These are phyloP conservation scores for Spodoptera littoralis DNA, from an alignment of 2,888 invertebrate species.

Conservation along the genomic window DNA sequence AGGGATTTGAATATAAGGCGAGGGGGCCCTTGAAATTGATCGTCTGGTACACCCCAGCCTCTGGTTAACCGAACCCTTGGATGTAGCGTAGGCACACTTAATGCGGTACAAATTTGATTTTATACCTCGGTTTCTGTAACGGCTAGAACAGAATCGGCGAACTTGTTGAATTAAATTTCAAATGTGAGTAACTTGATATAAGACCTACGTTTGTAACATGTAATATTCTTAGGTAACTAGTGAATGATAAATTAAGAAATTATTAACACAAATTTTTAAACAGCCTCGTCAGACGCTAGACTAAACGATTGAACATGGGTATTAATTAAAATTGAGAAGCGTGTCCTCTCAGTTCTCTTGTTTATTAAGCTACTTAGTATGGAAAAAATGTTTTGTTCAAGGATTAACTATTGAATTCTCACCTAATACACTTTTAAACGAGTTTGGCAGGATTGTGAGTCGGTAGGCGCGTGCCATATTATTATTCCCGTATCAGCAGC, in stretches of 20 bases:
- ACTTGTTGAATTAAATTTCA: slow-evolving; percentile 52
- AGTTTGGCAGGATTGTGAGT: slow-evolving; percentile 61
- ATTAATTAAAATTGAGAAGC: slow-evolving; percentile 33
- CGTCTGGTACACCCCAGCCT: slow-evolving; percentile 81
- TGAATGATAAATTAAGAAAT: slow-evolving; percentile 12
- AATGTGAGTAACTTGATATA: slow-evolving; percentile 32
- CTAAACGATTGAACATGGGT: slow-evolving; percentile 33
- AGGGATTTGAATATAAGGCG: slow-evolving; percentile 86
- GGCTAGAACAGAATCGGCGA: slow-evolving; percentile 34
- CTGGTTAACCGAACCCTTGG: slow-evolving; percentile 83
- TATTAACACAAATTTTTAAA: slow-evolving; percentile 26
- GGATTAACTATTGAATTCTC: slow-evolving; percentile 44
- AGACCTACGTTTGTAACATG: slow-evolving; percentile 11
- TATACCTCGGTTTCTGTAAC: slow-evolving; percentile 59
- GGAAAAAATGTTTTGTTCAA: slow-evolving; percentile 35
- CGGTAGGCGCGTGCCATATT: slow-evolving; percentile 66
- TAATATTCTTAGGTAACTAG: slow-evolving; percentile 16
- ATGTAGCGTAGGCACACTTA: slow-evolving; percentile 73
- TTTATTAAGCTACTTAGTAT: slow-evolving; percentile 32
- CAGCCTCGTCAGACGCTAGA: slow-evolving; percentile 16
- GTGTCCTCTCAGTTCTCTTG: slow-evolving; percentile 21
- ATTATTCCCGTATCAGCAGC: slow-evolving; percentile 71
- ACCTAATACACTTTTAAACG: slow-evolving; percentile 55
- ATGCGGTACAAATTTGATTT: slow-evolving; percentile 86
- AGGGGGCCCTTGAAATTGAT: slow-evolving; percentile 87